Percentiles rank a stretch among this genome's conserved stretches.
These are phyloP conservation scores for Diarsia dahlii DNA, from an alignment of 2,888 invertebrate species.

Conservation along the genomic window DNA sequence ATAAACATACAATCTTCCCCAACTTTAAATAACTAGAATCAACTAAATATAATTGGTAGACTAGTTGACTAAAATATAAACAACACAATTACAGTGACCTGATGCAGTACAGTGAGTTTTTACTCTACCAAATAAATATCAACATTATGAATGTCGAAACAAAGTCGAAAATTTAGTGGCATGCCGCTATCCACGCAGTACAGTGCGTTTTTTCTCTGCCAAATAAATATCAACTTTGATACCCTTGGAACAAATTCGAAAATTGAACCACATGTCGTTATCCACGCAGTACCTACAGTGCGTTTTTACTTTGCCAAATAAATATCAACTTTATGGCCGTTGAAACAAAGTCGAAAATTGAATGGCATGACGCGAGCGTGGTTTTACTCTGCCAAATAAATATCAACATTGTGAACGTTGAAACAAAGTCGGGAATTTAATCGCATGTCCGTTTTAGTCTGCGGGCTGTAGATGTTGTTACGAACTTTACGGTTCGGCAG, in stretches of 20 bases:
- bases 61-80: slow-evolving; percentile 7
- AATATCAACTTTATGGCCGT: too few species aligned
- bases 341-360: too few species aligned
- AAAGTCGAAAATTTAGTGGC: not conserved
- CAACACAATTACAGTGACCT: not conserved
- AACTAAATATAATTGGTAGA: slow-evolving; percentile 8
- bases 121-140: not conserved
- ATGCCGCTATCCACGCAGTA: not conserved
- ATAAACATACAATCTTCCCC: not conserved
- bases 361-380: too few species aligned
- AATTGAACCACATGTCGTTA: too few species aligned
- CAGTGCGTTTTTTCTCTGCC: not conserved
- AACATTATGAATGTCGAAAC: not conserved
- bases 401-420: not conserved
- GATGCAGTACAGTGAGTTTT: not conserved
- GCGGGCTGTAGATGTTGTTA: not conserved
- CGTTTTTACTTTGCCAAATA: not conserved
- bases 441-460: not conserved
- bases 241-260: not conserved
- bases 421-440: slow-evolving; percentile 12
- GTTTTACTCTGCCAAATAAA: not conserved
- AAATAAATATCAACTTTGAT: slow-evolving; percentile 1
- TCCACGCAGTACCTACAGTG: not conserved
- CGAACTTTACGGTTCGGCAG: not conserved
- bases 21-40: slow-evolving; percentile 18